phyloP scores from a whole-genome alignment of 2,888 invertebrate genomes.

The Palloptera scutellata region DNA sequence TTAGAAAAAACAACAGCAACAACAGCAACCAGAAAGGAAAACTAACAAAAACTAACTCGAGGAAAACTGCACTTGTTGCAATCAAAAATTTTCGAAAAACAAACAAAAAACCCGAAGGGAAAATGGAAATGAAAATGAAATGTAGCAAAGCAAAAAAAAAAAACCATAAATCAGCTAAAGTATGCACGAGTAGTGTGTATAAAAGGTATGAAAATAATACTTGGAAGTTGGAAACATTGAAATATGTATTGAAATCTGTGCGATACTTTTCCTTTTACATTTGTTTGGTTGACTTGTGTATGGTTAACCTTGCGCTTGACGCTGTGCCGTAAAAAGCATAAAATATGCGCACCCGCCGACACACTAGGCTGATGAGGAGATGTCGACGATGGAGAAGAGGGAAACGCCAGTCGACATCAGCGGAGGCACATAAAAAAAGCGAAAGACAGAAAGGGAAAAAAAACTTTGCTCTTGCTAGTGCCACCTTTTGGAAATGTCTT shows the following conservation, averaged over 20 bases:
- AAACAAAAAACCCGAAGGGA: not conserved
- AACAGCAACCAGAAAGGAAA: constrained; percentile 14
- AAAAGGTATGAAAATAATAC: constrained; percentile 1
- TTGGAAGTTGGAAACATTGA: not conserved
- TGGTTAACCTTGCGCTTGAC: constrained; percentile 6
- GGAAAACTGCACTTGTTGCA: constrained; percentile 17
- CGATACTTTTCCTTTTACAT: constrained; percentile 10
- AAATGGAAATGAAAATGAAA: constrained; percentile 5
- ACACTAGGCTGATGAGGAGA: not conserved
- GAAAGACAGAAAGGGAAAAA: too few relatives aligned
- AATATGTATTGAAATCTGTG: constrained; percentile 8
- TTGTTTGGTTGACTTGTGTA: not conserved
- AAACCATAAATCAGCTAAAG: constrained; percentile 8
- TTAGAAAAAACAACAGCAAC: constrained; percentile 18
- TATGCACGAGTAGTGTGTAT: not conserved
- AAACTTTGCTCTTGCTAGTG: too few relatives aligned
- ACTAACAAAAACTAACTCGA: not conserved
- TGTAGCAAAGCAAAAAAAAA: constrained; percentile 4
- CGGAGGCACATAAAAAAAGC: not conserved
- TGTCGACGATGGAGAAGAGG: not conserved
- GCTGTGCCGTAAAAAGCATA: constrained; percentile 13
- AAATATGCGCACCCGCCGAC: constrained; percentile 6
- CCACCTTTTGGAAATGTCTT: too few relatives aligned
- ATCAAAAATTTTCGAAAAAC: not conserved
- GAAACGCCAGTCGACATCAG: not conserved